A percentile compares a stretch with the other conserved stretches of the same genome.
These are phyloP conservation scores for Cricetomys ansorgei DNA, from an alignment of 2,113 vertebrate genomes.

Conservation along the genomic window DNA sequence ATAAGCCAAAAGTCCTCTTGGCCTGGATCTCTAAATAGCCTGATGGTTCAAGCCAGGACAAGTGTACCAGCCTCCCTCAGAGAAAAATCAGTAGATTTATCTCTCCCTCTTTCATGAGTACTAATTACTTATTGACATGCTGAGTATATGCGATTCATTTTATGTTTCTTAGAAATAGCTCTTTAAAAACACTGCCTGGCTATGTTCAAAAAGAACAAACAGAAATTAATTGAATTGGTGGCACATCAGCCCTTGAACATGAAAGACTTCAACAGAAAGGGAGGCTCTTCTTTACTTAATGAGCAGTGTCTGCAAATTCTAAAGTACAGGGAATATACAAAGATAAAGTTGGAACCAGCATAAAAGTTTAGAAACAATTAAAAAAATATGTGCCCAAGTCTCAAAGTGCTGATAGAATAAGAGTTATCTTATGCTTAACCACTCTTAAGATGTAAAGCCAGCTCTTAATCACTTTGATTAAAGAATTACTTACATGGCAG, in stretches of 20 bases:
- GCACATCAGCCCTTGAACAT: neutral
- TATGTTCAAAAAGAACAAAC: slow-evolving; percentile 51
- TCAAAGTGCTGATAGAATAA: neutral
- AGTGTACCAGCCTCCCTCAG: neutral
- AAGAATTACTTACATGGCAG: neutral
- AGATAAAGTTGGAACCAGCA: neutral
- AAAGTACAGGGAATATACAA: neutral
- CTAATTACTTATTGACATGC: slow-evolving; percentile 38
- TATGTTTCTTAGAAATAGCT: slow-evolving; percentile 64
- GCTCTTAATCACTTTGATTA: neutral
- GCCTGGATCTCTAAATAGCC: neutral
- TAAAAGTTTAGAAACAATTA: neutral
- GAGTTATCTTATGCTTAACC: neutral
- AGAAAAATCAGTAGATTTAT: neutral
- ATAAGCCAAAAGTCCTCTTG: neutral
- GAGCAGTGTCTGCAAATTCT: neutral
- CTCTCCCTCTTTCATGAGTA: neutral
- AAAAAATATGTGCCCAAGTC: neutral
- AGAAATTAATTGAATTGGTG: slow-evolving; percentile 45
- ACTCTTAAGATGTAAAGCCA: neutral
- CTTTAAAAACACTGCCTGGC: slow-evolving; percentile 29
- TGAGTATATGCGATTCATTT: slow-evolving; percentile 29
- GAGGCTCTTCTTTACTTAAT: neutral
- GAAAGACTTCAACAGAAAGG: neutral
- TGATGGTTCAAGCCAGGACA: neutral